Percentiles rank a stretch among this genome's conserved stretches.
Evolutionary conservation across 2,113 vertebrate genomes (phyloP).

Genomic region (Sylvia atricapilla): DNA sequence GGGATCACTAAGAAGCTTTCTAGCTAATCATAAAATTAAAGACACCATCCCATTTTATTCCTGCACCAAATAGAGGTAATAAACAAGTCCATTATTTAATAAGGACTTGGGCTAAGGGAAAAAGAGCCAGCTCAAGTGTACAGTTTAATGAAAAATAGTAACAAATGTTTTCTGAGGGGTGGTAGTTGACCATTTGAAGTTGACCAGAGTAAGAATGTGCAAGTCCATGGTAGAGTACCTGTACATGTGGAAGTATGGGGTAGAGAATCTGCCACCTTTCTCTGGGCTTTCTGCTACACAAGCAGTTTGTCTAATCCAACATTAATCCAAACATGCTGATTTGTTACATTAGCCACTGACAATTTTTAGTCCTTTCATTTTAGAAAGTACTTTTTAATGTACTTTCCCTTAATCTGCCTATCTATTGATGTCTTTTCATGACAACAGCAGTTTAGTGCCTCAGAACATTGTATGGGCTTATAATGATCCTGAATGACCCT

Average conservation of each 20-base stretch:
- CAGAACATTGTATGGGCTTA: neutral
- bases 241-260: neutral
- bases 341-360: neutral
- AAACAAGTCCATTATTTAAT: neutral
- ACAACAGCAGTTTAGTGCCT: neutral
- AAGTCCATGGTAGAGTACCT: neutral
- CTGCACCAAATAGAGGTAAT: neutral
- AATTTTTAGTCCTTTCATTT: neutral
- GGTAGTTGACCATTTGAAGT: neutral
- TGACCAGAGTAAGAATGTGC: neutral
- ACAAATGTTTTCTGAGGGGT: neutral
- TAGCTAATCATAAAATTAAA: conserved; percentile 4
- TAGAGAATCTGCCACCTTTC: neutral
- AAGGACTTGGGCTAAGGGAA: neutral
- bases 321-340: accelerated
- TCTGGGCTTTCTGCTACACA: neutral
- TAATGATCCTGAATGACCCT: neutral
- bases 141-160: neutral
- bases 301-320: neutral
- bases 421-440: neutral
- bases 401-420: neutral
- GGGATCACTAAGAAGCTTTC: conserved; percentile 3
- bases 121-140: neutral
- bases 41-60: neutral
- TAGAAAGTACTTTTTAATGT: neutral